phyloP scores from a whole-genome alignment of 64 coral and sea anemone genomes.

The Stichodactyla mertensii region DNA sequence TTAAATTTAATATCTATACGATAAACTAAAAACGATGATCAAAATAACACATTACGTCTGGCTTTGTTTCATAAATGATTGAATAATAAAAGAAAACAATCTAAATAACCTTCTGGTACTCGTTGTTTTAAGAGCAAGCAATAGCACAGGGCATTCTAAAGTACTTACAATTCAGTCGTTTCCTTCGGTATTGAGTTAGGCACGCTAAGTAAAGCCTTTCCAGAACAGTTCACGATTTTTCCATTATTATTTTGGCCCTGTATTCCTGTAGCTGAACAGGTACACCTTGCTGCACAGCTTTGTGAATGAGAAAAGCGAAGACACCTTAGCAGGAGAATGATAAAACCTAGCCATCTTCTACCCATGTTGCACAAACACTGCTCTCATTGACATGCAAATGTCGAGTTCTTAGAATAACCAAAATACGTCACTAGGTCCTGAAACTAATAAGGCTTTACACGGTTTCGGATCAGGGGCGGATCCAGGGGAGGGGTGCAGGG shows the following conservation, averaged over 20 bases:
- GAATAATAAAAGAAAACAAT: conserved; percentile 17
- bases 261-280: not conserved
- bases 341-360: not conserved
- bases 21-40: not conserved
- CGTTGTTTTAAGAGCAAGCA: conserved; percentile 2
- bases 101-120: not conserved
- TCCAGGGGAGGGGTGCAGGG: too few relatives aligned
- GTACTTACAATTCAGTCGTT: conserved; percentile 21
- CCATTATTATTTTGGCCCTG: not conserved
- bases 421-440: not conserved
- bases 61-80: not conserved
- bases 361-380: not conserved
- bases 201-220: not conserved
- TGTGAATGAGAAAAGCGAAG: not conserved
- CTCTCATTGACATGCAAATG: not conserved
- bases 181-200: conserved; percentile 5
- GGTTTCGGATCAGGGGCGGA: too few relatives aligned
- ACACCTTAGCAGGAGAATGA: not conserved
- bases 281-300: conserved; percentile 2
- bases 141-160: not conserved
- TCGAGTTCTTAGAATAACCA: not conserved
- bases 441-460: too few relatives aligned
- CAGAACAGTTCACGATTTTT: conserved; percentile 16
- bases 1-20: not conserved
- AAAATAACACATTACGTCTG: not conserved